Evolutionary conservation across 2,888 invertebrate species (phyloP).

Genomic region (Altica lythri): DNA sequence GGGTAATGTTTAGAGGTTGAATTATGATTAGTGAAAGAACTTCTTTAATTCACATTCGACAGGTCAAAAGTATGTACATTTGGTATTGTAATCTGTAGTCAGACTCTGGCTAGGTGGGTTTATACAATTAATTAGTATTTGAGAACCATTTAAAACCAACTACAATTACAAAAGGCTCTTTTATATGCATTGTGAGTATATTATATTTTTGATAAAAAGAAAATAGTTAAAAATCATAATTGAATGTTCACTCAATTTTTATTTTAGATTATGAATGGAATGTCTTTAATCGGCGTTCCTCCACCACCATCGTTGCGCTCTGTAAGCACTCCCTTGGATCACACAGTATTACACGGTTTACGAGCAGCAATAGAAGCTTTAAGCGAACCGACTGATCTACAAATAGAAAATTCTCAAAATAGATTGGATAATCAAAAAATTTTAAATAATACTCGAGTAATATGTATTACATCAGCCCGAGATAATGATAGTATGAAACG

Average conservation of each 20-base stretch:
- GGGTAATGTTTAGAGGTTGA: too few relatives aligned
- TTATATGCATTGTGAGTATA: too few relatives aligned
- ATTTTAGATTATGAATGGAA: slow-evolving; percentile 76
- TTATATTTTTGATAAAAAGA: too few relatives aligned
- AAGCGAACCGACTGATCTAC: slow-evolving; percentile 79
- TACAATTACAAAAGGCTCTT: too few relatives aligned
- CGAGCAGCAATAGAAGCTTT: slow-evolving; percentile 85
- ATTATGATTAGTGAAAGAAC: too few relatives aligned
- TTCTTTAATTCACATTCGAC: too few relatives aligned
- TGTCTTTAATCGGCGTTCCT: slow-evolving; percentile 81
- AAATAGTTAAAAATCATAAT: too few relatives aligned
- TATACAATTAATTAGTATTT: too few relatives aligned
- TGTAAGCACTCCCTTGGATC: slow-evolving; percentile 65
- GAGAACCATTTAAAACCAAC: too few relatives aligned
- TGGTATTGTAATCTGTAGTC: too few relatives aligned
- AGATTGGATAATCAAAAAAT: slow-evolving; percentile 51
- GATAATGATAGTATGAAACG: slow-evolving; percentile 86
- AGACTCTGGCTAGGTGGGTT: too few relatives aligned
- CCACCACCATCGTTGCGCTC: slow-evolving; percentile 59
- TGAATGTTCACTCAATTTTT: slow-evolving; percentile 8
- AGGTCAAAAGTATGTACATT: too few relatives aligned
- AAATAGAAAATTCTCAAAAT: slow-evolving; percentile 63
- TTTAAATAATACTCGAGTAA: slow-evolving; percentile 74
- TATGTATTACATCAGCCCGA: slow-evolving; percentile 87
- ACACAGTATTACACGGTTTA: slow-evolving; percentile 80